Evolutionary conservation across 1,140 invertebrate species (phyloP).

Genomic region (Alviniconcha marisindica): DNA sequence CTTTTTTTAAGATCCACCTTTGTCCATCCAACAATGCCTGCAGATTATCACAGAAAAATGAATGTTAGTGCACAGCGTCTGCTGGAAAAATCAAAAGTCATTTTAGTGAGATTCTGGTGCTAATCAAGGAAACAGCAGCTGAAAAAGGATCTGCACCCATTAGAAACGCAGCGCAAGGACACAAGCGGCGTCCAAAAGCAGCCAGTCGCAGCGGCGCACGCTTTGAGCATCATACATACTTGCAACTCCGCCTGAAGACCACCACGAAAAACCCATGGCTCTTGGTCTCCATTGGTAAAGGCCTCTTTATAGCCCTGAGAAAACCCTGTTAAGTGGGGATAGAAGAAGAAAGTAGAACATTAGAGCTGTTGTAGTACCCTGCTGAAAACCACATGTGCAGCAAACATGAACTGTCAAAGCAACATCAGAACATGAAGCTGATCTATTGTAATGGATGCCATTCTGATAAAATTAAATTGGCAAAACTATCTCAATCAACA

Average conservation of each 20-base stretch:
- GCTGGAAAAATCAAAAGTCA: slow-evolving; percentile 2
- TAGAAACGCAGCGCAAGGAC: slow-evolving; percentile 4
- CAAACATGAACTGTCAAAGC: too few species aligned
- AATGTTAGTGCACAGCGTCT: slow-evolving; percentile 11
- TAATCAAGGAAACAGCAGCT: slow-evolving; percentile 25
- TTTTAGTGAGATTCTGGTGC: slow-evolving; percentile 17
- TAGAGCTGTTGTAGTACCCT: not conserved
- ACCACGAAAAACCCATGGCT: slow-evolving; percentile 97
- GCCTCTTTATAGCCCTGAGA: slow-evolving; percentile 97
- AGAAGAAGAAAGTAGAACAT: slow-evolving; percentile 7
- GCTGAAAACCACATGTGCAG: slow-evolving; percentile 6
- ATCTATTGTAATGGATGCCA: too few species aligned
- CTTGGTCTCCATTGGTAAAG: slow-evolving; percentile 96
- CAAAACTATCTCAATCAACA: not conserved
- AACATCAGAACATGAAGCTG: not conserved
- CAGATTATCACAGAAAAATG: slow-evolving; percentile 30
- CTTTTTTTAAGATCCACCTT: too few species aligned
- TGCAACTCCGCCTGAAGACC: slow-evolving; percentile 93
- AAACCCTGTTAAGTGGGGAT: slow-evolving; percentile 83
- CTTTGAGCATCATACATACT: slow-evolving; percentile 69
- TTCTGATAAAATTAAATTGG: too few species aligned
- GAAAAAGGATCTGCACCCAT: not conserved
- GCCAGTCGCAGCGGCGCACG: not conserved
- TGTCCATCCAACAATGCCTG: slow-evolving; percentile 24
- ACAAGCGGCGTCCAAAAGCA: slow-evolving; percentile 13